These are phyloP conservation scores for Synanthedon vespiformis DNA, from an alignment of 2,888 invertebrate species.

Conservation along the genomic window DNA sequence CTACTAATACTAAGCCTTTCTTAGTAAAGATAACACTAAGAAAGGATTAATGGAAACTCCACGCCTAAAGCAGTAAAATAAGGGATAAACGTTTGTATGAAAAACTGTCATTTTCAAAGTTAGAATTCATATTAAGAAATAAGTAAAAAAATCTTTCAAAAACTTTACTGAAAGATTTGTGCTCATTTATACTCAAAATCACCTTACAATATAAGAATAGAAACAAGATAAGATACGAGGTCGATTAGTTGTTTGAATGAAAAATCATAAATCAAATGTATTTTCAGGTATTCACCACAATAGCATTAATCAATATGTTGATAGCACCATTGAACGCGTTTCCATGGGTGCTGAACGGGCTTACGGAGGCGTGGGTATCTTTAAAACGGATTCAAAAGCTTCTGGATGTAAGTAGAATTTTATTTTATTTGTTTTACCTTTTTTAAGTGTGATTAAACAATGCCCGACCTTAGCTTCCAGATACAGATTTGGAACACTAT, in stretches of 20 bases:
- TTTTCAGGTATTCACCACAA: slow-evolving; percentile 84
- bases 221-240: not conserved
- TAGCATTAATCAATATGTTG: slow-evolving; percentile 95
- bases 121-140: too few relatives aligned
- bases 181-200: not conserved
- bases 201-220: not conserved
- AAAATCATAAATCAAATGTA: not conserved
- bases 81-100: too few relatives aligned
- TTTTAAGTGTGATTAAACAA: not conserved
- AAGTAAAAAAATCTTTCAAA: too few relatives aligned
- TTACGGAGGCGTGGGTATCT: slow-evolving; percentile 97
- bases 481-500: slow-evolving; percentile 73
- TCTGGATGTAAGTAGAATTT: slow-evolving; percentile 72
- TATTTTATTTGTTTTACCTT: not conserved
- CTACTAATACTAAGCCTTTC: too few relatives aligned
- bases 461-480: slow-evolving; percentile 63
- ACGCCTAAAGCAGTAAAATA: too few relatives aligned
- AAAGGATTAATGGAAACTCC: too few relatives aligned
- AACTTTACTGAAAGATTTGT: too few relatives aligned
- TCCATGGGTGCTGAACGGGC: slow-evolving; percentile 97
- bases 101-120: too few relatives aligned
- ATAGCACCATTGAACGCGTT: slow-evolving; percentile 96
- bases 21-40: too few relatives aligned
- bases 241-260: too few relatives aligned
- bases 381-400: slow-evolving; percentile 87